Percentiles rank a stretch among this genome's conserved stretches.
phyloP scores from a whole-genome alignment of 2,888 invertebrate genomes.

The Oscheius sp. region DNA sequence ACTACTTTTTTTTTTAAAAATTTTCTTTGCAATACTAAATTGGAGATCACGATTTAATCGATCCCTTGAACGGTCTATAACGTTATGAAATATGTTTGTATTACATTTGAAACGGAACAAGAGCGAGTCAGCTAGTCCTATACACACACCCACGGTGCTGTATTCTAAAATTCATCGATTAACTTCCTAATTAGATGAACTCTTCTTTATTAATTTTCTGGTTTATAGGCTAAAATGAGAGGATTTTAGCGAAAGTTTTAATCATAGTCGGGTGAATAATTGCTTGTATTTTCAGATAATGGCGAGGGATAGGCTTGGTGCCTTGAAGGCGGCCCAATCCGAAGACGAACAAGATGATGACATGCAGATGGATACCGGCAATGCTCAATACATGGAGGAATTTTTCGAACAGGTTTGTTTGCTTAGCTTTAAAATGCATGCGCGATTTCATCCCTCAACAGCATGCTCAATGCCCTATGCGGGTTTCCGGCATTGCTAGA shows the following conservation, averaged over 20 bases:
- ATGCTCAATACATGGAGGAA: conserved; percentile 89
- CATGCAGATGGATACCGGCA: conserved; percentile 69
- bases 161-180: no score
- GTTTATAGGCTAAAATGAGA: no score
- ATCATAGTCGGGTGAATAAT: no score
- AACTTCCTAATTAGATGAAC: no score
- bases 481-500: conserved; percentile 39
- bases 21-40: no score
- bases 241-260: no score
- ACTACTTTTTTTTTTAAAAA: neutral
- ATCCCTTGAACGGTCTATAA: no score
- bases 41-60: no score
- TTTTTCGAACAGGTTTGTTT: conserved; percentile 92
- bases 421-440: neutral
- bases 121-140: no score
- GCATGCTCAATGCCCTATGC: conserved; percentile 19
- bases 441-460: neutral
- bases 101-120: neutral
- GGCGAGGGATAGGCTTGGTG: conserved; percentile 37
- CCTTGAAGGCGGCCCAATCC: conserved; percentile 58
- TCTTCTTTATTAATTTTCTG: no score
- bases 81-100: neutral
- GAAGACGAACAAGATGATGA: conserved; percentile 69
- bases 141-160: no score
- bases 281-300: conserved; percentile 17